A percentile compares a stretch with the other conserved stretches of the same genome.
These are phyloP conservation scores for Pterobdella sp. DNA, from an alignment of 2,888 invertebrate genomes.

Conservation along the genomic window DNA sequence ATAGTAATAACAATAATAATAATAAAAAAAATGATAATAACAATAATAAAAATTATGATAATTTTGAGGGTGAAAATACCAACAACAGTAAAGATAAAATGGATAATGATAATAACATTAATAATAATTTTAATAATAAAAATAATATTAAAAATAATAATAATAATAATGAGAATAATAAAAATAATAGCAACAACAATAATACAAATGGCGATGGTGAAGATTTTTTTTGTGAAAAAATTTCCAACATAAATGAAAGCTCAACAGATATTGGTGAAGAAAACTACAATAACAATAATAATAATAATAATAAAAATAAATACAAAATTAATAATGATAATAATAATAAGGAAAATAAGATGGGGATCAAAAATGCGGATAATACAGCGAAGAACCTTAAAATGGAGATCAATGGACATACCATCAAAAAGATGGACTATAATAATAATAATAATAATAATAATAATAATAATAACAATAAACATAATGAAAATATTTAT, in stretches of 20 bases:
- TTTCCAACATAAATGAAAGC: not conserved
- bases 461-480: too few relatives aligned
- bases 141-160: not conserved
- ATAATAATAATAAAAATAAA: conserved; percentile 4
- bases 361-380: too few relatives aligned
- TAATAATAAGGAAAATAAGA: not conserved
- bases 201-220: not conserved
- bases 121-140: not conserved
- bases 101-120: not conserved
- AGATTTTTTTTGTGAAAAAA: not conserved
- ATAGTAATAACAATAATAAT: conserved; percentile 1
- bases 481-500: too few relatives aligned
- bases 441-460: too few relatives aligned
- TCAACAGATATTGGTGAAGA: not conserved
- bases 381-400: too few relatives aligned
- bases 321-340: not conserved
- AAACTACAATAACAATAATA: not conserved
- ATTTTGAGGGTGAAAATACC: not conserved
- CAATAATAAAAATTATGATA: not conserved
- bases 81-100: not conserved
- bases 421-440: too few relatives aligned
- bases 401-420: too few relatives aligned
- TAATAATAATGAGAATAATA: not conserved
- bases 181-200: not conserved
- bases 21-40: not conserved